Percentiles rank a stretch among this genome's conserved stretches.
These are phyloP conservation scores for Tinea semifulvella DNA, from an alignment of 2,888 invertebrate genomes.

Conservation along the genomic window DNA sequence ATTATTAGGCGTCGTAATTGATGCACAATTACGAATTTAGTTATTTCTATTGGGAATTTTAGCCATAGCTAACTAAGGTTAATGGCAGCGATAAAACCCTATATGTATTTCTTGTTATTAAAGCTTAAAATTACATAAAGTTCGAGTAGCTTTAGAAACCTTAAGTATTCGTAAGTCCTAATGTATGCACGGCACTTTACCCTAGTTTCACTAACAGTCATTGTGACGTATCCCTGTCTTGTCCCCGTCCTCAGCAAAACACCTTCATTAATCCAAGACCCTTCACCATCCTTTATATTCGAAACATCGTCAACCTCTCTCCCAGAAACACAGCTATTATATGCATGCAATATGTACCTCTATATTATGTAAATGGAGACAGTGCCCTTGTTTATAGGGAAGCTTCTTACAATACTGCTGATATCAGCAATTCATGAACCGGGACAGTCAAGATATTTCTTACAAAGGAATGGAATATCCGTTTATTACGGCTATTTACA, in stretches of 20 bases:
- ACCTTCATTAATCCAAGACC: conserved; percentile 29
- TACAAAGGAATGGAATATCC: conserved; percentile 30
- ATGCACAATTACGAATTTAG: not conserved
- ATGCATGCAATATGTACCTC: conserved; percentile 21
- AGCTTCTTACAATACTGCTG: conserved; percentile 36
- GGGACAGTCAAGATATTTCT: conserved; percentile 25
- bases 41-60: conserved; percentile 1
- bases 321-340: conserved; percentile 23
- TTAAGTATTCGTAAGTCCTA: not conserved
- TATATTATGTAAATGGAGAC: conserved; percentile 31
- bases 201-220: conserved; percentile 2
- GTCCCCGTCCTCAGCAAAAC: conserved; percentile 16
- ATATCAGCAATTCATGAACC: conserved; percentile 52
- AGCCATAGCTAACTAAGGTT: not conserved
- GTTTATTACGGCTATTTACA: conserved; percentile 28
- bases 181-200: not conserved
- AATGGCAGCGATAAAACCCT: not conserved
- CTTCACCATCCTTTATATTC: conserved; percentile 19
- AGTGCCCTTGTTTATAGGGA: conserved; percentile 40
- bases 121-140: conserved; percentile 1
- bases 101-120: not conserved
- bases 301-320: conserved; percentile 22
- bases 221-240: not conserved
- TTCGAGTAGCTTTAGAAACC: conserved; percentile 1
- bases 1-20: not conserved